Conservation (phyloP, 2,888 invertebrate genomes). For the Sminthurinus aureus region DNA sequence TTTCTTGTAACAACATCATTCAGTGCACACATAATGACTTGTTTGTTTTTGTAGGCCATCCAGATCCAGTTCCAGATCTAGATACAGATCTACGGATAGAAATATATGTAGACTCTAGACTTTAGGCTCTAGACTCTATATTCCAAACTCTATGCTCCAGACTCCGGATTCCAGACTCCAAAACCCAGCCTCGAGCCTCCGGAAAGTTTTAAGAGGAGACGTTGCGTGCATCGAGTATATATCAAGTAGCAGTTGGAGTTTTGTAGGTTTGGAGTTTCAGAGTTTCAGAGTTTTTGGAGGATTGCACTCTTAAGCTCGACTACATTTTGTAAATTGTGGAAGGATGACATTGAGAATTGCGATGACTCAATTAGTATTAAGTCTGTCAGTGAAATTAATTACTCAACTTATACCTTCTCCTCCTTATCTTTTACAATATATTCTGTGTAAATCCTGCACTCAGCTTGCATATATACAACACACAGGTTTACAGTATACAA, state of each 20-base stretch:
- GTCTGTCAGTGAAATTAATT: constrained; percentile 44
- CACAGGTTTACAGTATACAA: too few relatives aligned
- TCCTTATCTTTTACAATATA: neutral
- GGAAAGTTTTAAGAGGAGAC: neutral
- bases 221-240: neutral
- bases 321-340: constrained; percentile 29
- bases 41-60: too few relatives aligned
- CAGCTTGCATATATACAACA: neutral
- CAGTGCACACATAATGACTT: too few relatives aligned
- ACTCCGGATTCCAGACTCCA: neutral
- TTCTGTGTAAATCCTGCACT: neutral
- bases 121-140: neutral
- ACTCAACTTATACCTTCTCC: constrained; percentile 27
- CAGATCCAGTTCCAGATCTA: neutral
- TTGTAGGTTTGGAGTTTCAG: neutral
- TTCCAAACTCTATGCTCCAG: neutral
- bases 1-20: too few relatives aligned
- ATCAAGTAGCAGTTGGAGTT: neutral
- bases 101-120: too few relatives aligned
- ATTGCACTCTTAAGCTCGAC: constrained; percentile 12
- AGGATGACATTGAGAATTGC: constrained; percentile 40
- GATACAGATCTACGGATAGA: neutral
- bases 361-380: constrained; percentile 45
- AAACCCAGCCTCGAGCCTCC: too few relatives aligned
- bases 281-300: neutral